phyloP scores from a whole-genome alignment of 2,113 vertebrate species.

The Archilochus colubris region DNA sequence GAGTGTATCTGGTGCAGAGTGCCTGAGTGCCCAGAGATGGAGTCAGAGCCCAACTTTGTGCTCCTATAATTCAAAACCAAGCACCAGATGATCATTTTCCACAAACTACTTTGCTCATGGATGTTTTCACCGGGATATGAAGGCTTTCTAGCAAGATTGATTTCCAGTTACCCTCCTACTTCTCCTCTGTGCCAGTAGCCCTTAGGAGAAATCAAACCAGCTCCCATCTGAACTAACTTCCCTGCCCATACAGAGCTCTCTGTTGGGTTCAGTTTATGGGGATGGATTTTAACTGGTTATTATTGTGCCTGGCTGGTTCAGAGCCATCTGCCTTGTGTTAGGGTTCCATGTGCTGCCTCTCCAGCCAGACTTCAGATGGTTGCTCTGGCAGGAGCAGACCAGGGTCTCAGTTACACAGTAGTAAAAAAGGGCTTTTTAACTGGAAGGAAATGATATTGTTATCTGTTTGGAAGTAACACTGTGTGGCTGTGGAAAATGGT shows the following conservation, averaged over 20 bases:
- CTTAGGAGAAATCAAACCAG: not conserved
- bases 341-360: not conserved
- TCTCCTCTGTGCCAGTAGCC: not conserved
- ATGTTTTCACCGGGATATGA: not conserved
- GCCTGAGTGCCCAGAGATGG: not conserved
- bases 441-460: not conserved
- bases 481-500: not conserved
- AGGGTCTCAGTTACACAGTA: not conserved
- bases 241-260: not conserved
- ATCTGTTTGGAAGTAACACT: not conserved
- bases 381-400: not conserved
- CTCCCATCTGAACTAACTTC: not conserved
- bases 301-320: not conserved
- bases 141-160: not conserved
- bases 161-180: not conserved
- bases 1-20: not conserved
- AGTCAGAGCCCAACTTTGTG: constrained; percentile 13
- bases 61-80: not conserved
- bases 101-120: fast-evolving
- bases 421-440: not conserved
- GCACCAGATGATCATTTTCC: not conserved
- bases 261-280: not conserved
- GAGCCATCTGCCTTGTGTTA: not conserved
- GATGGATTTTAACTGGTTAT: not conserved
- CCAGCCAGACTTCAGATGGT: not conserved